Base-by-base conservation (phyloP, 2,113 vertebrate genomes). In the Plectropomus leopardus region DNA sequence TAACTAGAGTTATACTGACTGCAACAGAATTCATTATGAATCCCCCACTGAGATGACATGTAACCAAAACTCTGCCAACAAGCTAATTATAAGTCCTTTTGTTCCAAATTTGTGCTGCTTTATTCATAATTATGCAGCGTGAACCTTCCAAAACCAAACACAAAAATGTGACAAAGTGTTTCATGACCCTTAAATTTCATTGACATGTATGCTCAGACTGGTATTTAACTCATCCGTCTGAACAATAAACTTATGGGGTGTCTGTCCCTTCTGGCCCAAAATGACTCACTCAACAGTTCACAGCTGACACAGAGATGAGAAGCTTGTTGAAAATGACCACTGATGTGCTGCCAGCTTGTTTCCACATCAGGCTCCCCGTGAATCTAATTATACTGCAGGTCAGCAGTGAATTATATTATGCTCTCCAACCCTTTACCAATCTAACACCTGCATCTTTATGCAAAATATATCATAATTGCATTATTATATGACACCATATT, bases 341-440 rank as follows among this genome's bases (percentile, higher is more conserved):
- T 47, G 34, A 71, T 71, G 13, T 28, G 63, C 58, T 40, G 76
- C 72, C 71, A 71, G 48, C n/a, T 15, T 30, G 59, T 61, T 54
- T 76, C 45, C 45, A 67, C 57, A 54, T 55, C 48, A 48, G n/a
- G 28, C 7, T 51, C 70, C 40, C 32, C 14, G 57, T 58, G 65
- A 23, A 72, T 72, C 24, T 34, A 28, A 30, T 36, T 16, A 50
- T 23, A 17, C 57, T 16, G 53, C 53, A 58, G 36, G 36, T 69
- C 55, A 45, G 15, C 64, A 69, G 3, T 26, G 42, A 23, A 36
- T 50, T 23, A 72, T 45, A 26, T 51, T 51, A 32, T 24, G 47
- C 26, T 14, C 14, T 51, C 30, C 26, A 47, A 48, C 26, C n/a
- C n/a, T 67, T 57, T 21, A 36, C 53, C 54, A 21, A 7, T 34